phyloP scores from a whole-genome alignment of 2,888 invertebrate species.

The Gibbula magus region DNA sequence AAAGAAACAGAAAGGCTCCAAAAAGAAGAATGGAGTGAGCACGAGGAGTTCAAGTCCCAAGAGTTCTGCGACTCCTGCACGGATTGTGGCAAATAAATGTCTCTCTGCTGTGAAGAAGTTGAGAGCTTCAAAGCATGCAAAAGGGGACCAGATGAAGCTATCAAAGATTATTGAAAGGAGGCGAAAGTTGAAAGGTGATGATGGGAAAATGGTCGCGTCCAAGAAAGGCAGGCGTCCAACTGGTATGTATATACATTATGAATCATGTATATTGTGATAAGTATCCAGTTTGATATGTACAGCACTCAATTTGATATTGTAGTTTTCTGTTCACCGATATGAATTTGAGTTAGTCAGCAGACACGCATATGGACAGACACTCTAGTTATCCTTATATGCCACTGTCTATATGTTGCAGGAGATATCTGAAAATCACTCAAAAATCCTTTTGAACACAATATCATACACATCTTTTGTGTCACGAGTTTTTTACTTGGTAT shows the following conservation, averaged over 20 bases:
- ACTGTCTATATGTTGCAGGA: too few species aligned
- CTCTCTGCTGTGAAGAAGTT: conserved; percentile 34
- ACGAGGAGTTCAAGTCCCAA: conserved; percentile 3
- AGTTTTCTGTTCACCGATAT: too few species aligned
- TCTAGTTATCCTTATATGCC: too few species aligned
- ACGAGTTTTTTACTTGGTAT: too few species aligned
- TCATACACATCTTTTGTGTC: too few species aligned
- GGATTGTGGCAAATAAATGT: conserved; percentile 10
- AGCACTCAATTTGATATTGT: too few species aligned
- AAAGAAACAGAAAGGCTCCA: conserved; percentile 18
- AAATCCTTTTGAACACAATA: too few species aligned
- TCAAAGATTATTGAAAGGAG: conserved; percentile 43
- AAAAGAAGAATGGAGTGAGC: background rate
- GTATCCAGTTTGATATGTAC: background rate
- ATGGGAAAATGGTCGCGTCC: conserved; percentile 18
- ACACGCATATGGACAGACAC: too few species aligned
- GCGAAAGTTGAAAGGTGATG: conserved; percentile 29
- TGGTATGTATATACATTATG: background rate
- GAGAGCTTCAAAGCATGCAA: conserved; percentile 15
- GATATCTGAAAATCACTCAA: too few species aligned
- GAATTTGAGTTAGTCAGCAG: too few species aligned
- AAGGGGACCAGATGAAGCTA: conserved; percentile 37
- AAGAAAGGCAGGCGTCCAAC: background rate
- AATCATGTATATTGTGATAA: background rate
- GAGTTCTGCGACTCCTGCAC: background rate